Evolutionary conservation across 2,113 vertebrate genomes (phyloP).

Genomic region (Planiliza haematocheilus): DNA sequence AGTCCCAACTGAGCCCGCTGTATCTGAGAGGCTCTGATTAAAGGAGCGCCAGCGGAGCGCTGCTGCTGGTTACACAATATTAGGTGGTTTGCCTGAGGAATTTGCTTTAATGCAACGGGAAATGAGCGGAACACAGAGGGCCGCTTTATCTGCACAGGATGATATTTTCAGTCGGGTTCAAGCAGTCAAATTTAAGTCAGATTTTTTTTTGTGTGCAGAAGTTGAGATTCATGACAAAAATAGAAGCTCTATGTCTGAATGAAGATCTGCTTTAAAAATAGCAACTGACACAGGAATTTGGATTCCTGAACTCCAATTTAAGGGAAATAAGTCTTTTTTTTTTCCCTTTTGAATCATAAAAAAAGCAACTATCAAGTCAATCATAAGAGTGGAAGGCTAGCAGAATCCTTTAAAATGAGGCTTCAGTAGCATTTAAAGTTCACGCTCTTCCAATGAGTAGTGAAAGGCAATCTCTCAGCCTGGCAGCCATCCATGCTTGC

Average conservation of each 20-base stretch:
- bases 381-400: neutral
- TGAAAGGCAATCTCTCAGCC: constrained; percentile 21
- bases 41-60: constrained; percentile 33
- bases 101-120: constrained; percentile 38
- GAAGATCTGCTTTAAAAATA: neutral
- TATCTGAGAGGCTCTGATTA: constrained; percentile 58
- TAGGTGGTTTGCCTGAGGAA: constrained; percentile 37
- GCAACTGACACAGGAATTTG: neutral
- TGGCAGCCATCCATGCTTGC: constrained; percentile 20
- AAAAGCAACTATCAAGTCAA: no score
- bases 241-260: neutral
- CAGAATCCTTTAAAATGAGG: neutral
- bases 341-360: no score
- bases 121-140: constrained; percentile 36
- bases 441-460: constrained; percentile 28
- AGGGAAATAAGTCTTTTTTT: neutral
- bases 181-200: constrained; percentile 9
- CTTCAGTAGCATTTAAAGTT: constrained; percentile 26
- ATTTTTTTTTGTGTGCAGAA: neutral
- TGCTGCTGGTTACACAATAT: constrained; percentile 44
- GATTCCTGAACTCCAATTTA: neutral
- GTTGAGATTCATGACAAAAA: neutral
- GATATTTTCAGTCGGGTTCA: constrained; percentile 31
- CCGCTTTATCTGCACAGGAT: constrained; percentile 18
- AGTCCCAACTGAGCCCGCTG: constrained; percentile 46